A percentile compares a stretch with the other conserved stretches of the same genome.
These are phyloP conservation scores for Aradophagus sp. DNA, from an alignment of 1,140 invertebrate species.

Conservation along the genomic window DNA sequence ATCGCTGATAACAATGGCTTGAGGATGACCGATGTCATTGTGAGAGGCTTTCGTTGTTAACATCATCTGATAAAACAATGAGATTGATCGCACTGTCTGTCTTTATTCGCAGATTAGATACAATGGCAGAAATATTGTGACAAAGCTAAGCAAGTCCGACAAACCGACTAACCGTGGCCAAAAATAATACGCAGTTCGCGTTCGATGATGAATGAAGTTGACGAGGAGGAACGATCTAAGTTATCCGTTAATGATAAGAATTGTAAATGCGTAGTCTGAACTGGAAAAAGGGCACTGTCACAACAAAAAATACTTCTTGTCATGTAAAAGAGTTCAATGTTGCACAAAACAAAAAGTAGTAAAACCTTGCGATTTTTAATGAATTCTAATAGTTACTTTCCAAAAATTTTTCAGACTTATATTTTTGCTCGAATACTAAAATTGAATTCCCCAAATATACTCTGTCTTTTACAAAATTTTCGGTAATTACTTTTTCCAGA, in stretches of 20 bases:
- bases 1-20: slow-evolving; percentile 34
- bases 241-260: slow-evolving; percentile 27
- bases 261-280: slow-evolving; percentile 13
- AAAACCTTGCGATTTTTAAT: too few relatives aligned
- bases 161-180: not conserved
- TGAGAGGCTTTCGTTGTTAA: slow-evolving; percentile 42
- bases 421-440: too few relatives aligned
- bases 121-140: slow-evolving; percentile 40
- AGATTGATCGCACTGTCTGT: slow-evolving; percentile 32
- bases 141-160: slow-evolving; percentile 2
- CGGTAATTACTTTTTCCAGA: too few relatives aligned
- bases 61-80: slow-evolving; percentile 44
- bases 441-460: too few relatives aligned
- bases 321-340: not conserved
- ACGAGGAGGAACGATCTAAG: slow-evolving; percentile 17
- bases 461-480: too few relatives aligned
- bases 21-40: slow-evolving; percentile 32
- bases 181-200: slow-evolving; percentile 1
- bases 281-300: slow-evolving; percentile 10
- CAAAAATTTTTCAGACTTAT: too few relatives aligned
- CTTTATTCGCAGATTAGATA: slow-evolving; percentile 33
- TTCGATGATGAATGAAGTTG: slow-evolving; percentile 30
- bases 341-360: not conserved
- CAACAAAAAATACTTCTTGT: slow-evolving; percentile 8
- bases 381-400: too few relatives aligned